Evolutionary conservation across 2,888 invertebrate species (phyloP), one percentile per base, ranked within the genome.

Genomic region (Nebria brevicollis): DNA sequence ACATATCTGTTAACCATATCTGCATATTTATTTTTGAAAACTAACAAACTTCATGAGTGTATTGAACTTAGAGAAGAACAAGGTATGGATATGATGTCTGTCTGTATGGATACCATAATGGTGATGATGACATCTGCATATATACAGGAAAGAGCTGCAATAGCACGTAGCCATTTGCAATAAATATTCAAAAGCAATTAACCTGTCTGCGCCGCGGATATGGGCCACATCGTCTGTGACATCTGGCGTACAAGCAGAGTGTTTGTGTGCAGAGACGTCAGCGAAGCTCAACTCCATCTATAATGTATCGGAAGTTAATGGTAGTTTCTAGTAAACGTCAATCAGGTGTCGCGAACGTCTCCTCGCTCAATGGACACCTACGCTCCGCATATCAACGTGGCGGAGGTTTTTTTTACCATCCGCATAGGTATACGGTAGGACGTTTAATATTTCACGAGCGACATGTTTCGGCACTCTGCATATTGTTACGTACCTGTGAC

Each of bases 271-370:
- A 25, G 68, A 34, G 20, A 20, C 20, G 20, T 15, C 15, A 41
- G 15, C 41, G 25, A 54, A 64, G 26, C 72, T 64, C 77, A 64
- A 20, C 85, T 84, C 82, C 85, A 86, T 87, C 86, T 86, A 87
- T 87, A 85, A 87, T 87, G 86, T 85, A 87, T 84, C 84, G 85
- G 86, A 85, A 86, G 86, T 85, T 88, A 88, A 88, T 88, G 87
- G 88, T 85, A 84, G 85, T 87, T 85, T 86, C 87, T 86, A 85
- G 87, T 88, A 86, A 83, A 84, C 86, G 88, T 87, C 88, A 88
- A 87, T 88, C 88, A 87, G 84, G 84, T 85, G 86, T 86, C 85
- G 84, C 83, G 15, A 41, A n/a, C 20, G 42, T 65, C 54, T 8
- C 75, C 26, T 41, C 26, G 73, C 2, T 43, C 26, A n/a, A 34